A percentile compares a stretch with the other conserved stretches of the same genome.
Conservation (phyloP, 2,113 vertebrate genomes). For the Orycteropus afer region DNA sequence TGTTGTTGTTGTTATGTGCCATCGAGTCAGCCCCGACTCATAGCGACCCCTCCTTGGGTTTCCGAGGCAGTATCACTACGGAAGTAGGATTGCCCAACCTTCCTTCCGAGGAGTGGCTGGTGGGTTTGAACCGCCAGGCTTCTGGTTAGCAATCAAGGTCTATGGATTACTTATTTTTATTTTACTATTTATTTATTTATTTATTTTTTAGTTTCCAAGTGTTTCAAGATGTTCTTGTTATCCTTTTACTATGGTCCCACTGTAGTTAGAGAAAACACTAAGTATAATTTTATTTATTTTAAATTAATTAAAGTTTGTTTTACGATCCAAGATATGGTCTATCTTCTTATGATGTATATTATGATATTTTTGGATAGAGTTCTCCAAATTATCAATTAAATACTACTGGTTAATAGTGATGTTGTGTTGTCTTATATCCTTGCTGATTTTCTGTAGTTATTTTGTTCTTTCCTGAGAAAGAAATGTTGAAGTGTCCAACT, state of each 20-base stretch:
- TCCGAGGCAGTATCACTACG: no score
- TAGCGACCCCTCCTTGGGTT: no score
- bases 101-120: no score
- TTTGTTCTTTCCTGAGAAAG: neutral
- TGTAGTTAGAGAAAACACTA: neutral
- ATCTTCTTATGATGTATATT: neutral
- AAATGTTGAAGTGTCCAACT: neutral
- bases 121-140: no score
- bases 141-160: no score
- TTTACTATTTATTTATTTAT: neutral
- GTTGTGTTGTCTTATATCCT: neutral
- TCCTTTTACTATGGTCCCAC: neutral
- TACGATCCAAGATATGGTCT: neutral
- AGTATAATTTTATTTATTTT: neutral
- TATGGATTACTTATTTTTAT: no score
- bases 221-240: neutral
- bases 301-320: neutral
- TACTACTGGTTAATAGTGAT: neutral
- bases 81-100: no score
- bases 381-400: neutral
- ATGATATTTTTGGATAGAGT: neutral
- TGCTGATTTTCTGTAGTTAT: neutral
- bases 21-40: no score
- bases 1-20: no score
- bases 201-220: neutral